Evolutionary conservation across 2,113 vertebrate species (phyloP).

Genomic region (Hydrochoerus hydrochaeris): DNA sequence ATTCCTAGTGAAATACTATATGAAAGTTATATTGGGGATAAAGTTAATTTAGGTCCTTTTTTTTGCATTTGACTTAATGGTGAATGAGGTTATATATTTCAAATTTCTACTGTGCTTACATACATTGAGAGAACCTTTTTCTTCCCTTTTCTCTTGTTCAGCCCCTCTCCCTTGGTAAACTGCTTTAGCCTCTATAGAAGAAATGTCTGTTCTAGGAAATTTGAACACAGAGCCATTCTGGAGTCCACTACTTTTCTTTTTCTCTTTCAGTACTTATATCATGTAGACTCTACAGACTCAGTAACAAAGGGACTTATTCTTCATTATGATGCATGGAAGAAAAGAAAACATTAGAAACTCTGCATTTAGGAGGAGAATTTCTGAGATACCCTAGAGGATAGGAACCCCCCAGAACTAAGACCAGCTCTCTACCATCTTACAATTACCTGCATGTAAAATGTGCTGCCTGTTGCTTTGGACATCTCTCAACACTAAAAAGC

Average conservation of each 20-base stretch:
- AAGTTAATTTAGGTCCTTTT: slow-evolving; percentile 4
- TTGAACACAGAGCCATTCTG: slow-evolving; percentile 23
- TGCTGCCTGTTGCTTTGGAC: slow-evolving; percentile 66
- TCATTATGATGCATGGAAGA: neutral
- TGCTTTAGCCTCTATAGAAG: slow-evolving; percentile 58
- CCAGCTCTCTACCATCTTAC: neutral
- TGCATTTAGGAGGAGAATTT: neutral
- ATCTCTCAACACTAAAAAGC: slow-evolving; percentile 72
- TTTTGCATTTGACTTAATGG: slow-evolving; percentile 1
- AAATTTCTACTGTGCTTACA: slow-evolving; percentile 41
- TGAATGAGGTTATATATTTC: slow-evolving; percentile 37
- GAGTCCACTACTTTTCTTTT: neutral
- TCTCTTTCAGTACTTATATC: neutral
- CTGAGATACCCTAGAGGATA: neutral
- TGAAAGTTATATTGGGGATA: slow-evolving; percentile 25
- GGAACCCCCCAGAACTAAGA: neutral
- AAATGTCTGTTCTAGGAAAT: slow-evolving; percentile 36
- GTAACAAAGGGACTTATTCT: neutral
- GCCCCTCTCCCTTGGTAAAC: neutral
- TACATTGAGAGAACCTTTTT: slow-evolving; percentile 2
- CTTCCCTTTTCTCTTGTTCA: neutral
- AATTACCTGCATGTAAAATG: slow-evolving; percentile 52
- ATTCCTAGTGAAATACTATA: slow-evolving; percentile 58
- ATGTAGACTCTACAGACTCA: neutral
- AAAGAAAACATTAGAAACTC: slow-evolving; percentile 10